Evolutionary conservation across 2,797 vertebrate genomes (phyloP), one percentile per base, ranked within the genome.

Genomic region (Melanotaenia parkinsoni): DNA sequence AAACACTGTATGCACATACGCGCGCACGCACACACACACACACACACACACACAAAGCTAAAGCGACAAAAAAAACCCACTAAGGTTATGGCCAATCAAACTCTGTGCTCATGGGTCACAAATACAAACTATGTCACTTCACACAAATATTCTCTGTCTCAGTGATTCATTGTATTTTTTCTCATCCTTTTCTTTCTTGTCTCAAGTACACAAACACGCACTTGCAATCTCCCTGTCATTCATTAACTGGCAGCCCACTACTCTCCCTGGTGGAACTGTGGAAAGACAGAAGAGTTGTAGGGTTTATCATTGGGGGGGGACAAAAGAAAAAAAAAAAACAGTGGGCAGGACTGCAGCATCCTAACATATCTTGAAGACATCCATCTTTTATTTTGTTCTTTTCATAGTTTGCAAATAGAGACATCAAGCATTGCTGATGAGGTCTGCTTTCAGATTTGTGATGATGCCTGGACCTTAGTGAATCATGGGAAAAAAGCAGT

Each of bases 71-170:
- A 63, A 43, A 63, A 38, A 58, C 10, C 43, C 56, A 76, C 70
- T 90, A 83, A 91, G 88, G 84, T 87, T 89, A 86, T 79, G 83
- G 89, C 91, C 81, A 83, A 86, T 90, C 88, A 90, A 84, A 80
- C 80, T 70, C 62, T 50, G 50, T 77, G 71, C 71, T 86, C 80
- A 81, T 51, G 66, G 88, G 87, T 90, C 82, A 86, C 72, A 75
- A 73, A 82, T 79, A 80, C 40, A 71, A 79, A 87, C 66, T 70
- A 28, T 28, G 83, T 67, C 53, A 37, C 72, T 66, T 74, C 68
- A 82, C 71, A 84, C 64, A 75, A 67, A 76, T 68, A 61, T 53
- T 67, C 35, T 66, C 24, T n/a, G 47, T 64, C 38, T 66, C 35
- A 54, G 33, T 63, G 14, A 57, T 68, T 83, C 74, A 77, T 76